These are phyloP conservation scores for Lophius americanus DNA, from an alignment of 2,797 vertebrate genomes.

Conservation along the genomic window DNA sequence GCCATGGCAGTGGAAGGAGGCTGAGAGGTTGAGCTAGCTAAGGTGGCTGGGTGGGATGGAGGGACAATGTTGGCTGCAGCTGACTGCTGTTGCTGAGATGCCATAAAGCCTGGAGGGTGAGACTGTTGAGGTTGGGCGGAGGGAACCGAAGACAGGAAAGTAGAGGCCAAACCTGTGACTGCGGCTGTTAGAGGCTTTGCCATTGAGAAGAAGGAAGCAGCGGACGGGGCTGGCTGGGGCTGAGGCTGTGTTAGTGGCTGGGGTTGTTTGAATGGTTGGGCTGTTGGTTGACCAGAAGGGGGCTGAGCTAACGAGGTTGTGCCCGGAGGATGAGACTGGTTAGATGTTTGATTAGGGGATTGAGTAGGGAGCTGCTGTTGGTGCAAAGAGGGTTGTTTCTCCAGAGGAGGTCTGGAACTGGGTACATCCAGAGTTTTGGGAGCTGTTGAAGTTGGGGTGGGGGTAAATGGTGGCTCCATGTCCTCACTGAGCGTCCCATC, in stretches of 20 bases:
- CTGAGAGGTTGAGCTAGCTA: conserved; percentile 46
- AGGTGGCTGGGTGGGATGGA: conserved; percentile 61
- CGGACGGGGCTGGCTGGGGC: conserved; percentile 72
- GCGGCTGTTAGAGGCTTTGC: conserved; percentile 82
- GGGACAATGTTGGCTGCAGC: conserved; percentile 45
- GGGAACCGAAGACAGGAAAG: conserved; percentile 75
- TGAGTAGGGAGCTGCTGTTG: conserved; percentile 72
- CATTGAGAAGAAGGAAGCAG: conserved; percentile 85
- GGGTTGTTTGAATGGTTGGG: conserved; percentile 66
- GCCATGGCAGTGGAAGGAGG: conserved; percentile 38
- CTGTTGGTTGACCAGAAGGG: conserved; percentile 48
- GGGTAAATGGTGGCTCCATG: conserved; percentile 80
- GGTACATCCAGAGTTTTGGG: conserved; percentile 55
- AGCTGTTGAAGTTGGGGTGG: conserved; percentile 74
- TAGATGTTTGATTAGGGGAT: conserved; percentile 59
- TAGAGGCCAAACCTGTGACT: conserved; percentile 80
- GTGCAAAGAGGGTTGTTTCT: conserved; percentile 81
- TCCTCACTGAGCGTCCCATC: conserved; percentile 83
- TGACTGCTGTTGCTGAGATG: conserved; percentile 54
- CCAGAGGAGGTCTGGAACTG: conserved; percentile 75
- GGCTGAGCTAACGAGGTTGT: conserved; percentile 51
- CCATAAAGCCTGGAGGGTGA: conserved; percentile 58
- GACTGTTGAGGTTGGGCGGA: conserved; percentile 63
- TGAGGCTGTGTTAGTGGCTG: conserved; percentile 73
- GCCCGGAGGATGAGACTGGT: conserved; percentile 62